Percentiles rank a stretch among this genome's conserved stretches.
These are phyloP conservation scores for Patella ulyssiponensis DNA, from an alignment of 2,888 invertebrate genomes.

Conservation along the genomic window DNA sequence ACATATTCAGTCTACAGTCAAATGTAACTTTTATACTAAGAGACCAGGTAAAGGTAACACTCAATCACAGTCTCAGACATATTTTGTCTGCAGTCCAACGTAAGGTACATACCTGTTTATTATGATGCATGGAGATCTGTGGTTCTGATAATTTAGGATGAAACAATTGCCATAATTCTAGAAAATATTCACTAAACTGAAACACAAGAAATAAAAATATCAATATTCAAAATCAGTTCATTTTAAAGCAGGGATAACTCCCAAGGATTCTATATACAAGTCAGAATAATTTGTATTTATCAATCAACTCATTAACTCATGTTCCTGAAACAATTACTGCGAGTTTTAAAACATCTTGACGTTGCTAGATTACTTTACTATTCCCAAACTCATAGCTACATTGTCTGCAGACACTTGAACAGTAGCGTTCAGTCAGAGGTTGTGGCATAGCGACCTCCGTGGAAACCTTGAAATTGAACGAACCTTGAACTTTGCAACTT, in stretches of 20 bases:
- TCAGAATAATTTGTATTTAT: background rate
- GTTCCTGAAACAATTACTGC: background rate
- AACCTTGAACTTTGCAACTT: no score
- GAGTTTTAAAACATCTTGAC: no score
- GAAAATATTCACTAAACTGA: constrained; percentile 92
- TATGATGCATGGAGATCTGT: constrained; percentile 93
- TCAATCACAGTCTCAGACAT: background rate
- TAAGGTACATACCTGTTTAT: constrained; percentile 80
- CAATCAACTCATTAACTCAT: background rate
- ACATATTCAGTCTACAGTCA: background rate
- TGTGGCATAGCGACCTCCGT: no score
- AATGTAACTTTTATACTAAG: background rate
- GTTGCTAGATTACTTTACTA: no score
- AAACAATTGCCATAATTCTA: constrained; percentile 93
- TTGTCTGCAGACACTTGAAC: no score
- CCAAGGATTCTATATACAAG: background rate
- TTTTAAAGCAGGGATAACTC: background rate
- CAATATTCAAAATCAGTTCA: background rate
- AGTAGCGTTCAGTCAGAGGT: no score
- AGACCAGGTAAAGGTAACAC: background rate
- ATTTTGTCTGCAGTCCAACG: background rate
- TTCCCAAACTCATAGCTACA: no score
- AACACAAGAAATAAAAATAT: constrained; percentile 42
- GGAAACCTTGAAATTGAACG: no score
- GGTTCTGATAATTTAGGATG: constrained; percentile 95